Evolutionary conservation across 2,888 invertebrate genomes (phyloP), one percentile per base, ranked within the genome.

Genomic region (Dusona sp.): DNA sequence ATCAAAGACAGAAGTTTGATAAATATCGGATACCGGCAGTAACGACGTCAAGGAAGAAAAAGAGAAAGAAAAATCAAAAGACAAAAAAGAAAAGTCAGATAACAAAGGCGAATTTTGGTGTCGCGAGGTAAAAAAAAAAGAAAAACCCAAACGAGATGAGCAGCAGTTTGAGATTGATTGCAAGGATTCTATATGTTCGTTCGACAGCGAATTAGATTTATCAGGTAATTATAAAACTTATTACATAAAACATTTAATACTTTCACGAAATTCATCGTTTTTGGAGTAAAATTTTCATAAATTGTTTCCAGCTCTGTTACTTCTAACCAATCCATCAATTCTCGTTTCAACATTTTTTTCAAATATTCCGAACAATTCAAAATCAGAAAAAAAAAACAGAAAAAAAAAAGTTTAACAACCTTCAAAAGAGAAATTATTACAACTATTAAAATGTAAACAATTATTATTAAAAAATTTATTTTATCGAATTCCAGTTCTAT

Each of bases 171-270:
- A 79, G 33, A 79, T 74, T 11, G 86, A 90, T 22, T 91, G 90
- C 83, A 82, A 86, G 1, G 83, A 87, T 74, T 90, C 90, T 7
- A 86, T 92, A 79, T 92, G 92, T 65, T 92, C 92, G 1, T 87
- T 89, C 78, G 90, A 93, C 68, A 93, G 90, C 73, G 72, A 87
- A 73, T 74, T 92, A 4, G 88, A 89, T 79, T 82, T 92, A 0
- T 84, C 87, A 84, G 91, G 93, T 92, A 88, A 89, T 65, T n/a
- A n/a, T 4, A 22, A 0, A 33, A 19, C 36, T 33, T 16, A 57
- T n/a, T 1, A 11, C 22, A 11, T 25, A 29, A 2, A 8, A 22
- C 9, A 25, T 57, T 22, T 22, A 6, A 22, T 0, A 9, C 25
- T 57, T 9, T 1, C 57, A 22, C 19, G 7, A 48, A 48, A 48